Base-by-base conservation (phyloP, 1,140 invertebrate species). In the Reticulitermes speratus region DNA sequence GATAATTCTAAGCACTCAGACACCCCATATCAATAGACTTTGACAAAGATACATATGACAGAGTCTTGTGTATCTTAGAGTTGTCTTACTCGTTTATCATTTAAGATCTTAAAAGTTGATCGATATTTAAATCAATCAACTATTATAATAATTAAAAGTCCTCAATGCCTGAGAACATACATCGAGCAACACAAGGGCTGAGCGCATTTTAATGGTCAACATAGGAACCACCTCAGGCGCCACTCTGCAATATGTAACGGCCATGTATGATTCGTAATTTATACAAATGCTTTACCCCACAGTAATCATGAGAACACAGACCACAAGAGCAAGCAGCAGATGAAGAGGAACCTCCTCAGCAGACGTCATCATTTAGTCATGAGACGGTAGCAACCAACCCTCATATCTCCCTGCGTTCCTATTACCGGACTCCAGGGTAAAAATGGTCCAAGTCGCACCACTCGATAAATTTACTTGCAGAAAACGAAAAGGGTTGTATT, bases 341-440 rank as follows among this genome's bases (percentile, higher is more conserved):
- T 23, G 65, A 75, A n/a, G 65, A 30, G n/a, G 65, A 75, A 30
- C n/a, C n/a, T 75, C n/a, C 65, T 75, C 65, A 75, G 65, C n/a
- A 75, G 65, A 75, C 65, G 65, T 75, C 65, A 75, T 75, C 25
- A 75, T 75, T 75, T 75, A 75, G 65, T 75, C 65, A 75, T 75
- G 65, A 75, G 65, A 75, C 65, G 25, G 65, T 75, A 75, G 65
- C 65, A 14, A 25, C 16, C 25, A 75, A 75, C 65, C 65, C 65
- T 75, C 65, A 6, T 14, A 75, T 75, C 65, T 75, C 65, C n/a
- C 65, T 75, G n/a, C n/a, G 65, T 75, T 30, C 65, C 65, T 75
- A 75, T 75, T 75, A 75, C 65, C 25, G 25, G 65, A 30, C n/a
- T 30, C 7, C 2, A 8, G 11, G 6, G n/a, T 30, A 75, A 75